Conservation (phyloP, 2,888 invertebrate species). For the Augochlorella aurata region DNA sequence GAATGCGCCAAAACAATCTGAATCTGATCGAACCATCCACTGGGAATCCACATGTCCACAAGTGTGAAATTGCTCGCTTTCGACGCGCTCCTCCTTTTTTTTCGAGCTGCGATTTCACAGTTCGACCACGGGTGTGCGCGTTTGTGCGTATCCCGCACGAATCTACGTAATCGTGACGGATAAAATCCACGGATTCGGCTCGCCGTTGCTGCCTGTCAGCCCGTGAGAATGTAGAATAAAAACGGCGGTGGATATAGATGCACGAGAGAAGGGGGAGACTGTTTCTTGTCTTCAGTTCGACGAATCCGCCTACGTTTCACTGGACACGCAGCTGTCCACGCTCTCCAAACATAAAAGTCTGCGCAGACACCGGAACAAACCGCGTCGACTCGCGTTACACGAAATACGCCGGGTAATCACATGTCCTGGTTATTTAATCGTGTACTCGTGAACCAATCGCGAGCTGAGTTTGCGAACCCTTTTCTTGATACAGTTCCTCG, state of each 20-base stretch:
- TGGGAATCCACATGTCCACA: constrained; percentile 58
- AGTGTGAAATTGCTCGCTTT: constrained; percentile 66
- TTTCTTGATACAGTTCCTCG: neutral
- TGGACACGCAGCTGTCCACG: constrained; percentile 53
- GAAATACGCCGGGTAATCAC: constrained; percentile 42
- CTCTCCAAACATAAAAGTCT: constrained; percentile 15
- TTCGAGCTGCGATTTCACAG: constrained; percentile 61
- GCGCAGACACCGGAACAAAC: constrained; percentile 33
- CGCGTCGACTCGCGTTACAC: constrained; percentile 39
- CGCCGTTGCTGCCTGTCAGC: constrained; percentile 60
- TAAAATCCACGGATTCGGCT: constrained; percentile 67
- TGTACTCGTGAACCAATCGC: neutral
- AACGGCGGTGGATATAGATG: constrained; percentile 71
- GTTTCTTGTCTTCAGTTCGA: constrained; percentile 56
- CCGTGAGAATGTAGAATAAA: constrained; percentile 74
- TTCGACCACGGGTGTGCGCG: constrained; percentile 56
- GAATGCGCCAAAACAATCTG: constrained; percentile 30
- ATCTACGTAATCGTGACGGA: constrained; percentile 72
- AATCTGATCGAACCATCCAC: constrained; percentile 26
- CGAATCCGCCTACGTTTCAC: constrained; percentile 64
- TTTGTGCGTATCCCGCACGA: constrained; percentile 68
- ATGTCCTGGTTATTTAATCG: constrained; percentile 22
- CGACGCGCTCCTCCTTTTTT: constrained; percentile 60
- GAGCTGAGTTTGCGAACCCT: neutral
- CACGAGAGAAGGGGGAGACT: constrained; percentile 49